Percentiles rank a stretch among this genome's conserved stretches.
phyloP scores from a whole-genome alignment of 2,888 invertebrate species.

The Congeria kusceri region DNA sequence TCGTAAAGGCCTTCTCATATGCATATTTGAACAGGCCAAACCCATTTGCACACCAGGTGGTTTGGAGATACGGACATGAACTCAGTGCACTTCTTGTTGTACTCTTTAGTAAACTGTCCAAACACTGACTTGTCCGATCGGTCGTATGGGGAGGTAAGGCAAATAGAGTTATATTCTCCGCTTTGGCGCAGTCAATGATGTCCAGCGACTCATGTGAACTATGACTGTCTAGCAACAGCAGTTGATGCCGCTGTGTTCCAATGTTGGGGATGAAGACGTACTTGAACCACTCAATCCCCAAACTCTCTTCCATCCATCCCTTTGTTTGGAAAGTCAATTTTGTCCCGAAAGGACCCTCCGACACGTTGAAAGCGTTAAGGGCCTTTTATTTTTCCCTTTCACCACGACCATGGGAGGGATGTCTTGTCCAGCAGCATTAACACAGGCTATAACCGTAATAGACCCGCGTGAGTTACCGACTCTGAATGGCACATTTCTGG shows the following conservation, averaged over 20 bases:
- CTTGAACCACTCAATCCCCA: slow-evolving; percentile 41
- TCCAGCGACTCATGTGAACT: slow-evolving; percentile 42
- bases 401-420: slow-evolving; percentile 43
- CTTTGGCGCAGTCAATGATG: slow-evolving; percentile 6
- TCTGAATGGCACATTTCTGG: slow-evolving; percentile 28
- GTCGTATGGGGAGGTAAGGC: slow-evolving; percentile 24
- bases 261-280: slow-evolving; percentile 35
- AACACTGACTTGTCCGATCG: slow-evolving; percentile 32
- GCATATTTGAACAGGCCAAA: slow-evolving; percentile 27
- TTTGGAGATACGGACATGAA: slow-evolving; percentile 22
- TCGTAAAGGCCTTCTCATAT: slow-evolving; percentile 20
- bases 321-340: slow-evolving; percentile 45
- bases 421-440: slow-evolving; percentile 39
- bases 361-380: slow-evolving; percentile 1
- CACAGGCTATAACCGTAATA: slow-evolving; percentile 44
- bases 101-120: slow-evolving; percentile 14
- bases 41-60: slow-evolving; percentile 27
- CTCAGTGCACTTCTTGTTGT: slow-evolving; percentile 22
- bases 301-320: slow-evolving; percentile 52
- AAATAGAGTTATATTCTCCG: slow-evolving; percentile 5
- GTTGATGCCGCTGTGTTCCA: slow-evolving; percentile 48
- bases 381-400: slow-evolving; percentile 12
- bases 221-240: slow-evolving; percentile 53
- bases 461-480: slow-evolving; percentile 18
- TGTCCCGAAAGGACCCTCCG: slow-evolving; percentile 20